phyloP scores from a whole-genome alignment of 2,113 vertebrate genomes.

The Ceyx margarethae region DNA sequence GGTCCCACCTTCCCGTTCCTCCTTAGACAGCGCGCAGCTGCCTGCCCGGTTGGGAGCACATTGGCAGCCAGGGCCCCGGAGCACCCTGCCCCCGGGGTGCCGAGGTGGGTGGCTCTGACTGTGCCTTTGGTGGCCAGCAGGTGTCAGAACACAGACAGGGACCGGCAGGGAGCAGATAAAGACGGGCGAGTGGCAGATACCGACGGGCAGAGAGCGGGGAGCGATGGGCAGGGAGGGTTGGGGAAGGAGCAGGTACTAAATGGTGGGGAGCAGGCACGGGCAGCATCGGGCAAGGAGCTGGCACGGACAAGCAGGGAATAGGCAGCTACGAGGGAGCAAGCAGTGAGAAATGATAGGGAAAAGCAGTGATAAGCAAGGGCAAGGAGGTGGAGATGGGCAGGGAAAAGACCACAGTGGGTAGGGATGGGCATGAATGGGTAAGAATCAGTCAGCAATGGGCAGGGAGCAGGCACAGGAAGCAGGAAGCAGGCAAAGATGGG shows the following conservation, averaged over 20 bases:
- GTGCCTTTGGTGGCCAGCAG: conserved; percentile 56
- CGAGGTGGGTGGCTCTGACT: background rate
- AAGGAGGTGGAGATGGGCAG: background rate
- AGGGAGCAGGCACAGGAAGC: background rate
- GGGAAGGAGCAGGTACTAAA: background rate
- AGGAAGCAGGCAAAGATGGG: background rate
- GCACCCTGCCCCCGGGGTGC: background rate
- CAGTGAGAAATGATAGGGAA: background rate
- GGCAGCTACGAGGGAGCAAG: background rate
- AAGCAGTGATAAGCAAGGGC: background rate
- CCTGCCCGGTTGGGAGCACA: background rate
- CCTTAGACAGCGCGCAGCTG: background rate
- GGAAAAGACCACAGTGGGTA: background rate
- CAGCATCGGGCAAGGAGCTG: background rate
- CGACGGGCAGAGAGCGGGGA: background rate
- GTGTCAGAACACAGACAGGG: conserved; percentile 35
- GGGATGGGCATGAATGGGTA: background rate
- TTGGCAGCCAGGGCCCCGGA: background rate
- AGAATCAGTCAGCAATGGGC: background rate
- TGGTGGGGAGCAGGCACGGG: background rate
- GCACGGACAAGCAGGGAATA: background rate
- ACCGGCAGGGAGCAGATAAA: background rate
- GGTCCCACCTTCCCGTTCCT: background rate
- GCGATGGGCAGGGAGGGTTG: background rate
- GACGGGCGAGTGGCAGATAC: background rate